phyloP scores from a whole-genome alignment of 2,888 invertebrate species.

The Ariolimax columbianus region DNA sequence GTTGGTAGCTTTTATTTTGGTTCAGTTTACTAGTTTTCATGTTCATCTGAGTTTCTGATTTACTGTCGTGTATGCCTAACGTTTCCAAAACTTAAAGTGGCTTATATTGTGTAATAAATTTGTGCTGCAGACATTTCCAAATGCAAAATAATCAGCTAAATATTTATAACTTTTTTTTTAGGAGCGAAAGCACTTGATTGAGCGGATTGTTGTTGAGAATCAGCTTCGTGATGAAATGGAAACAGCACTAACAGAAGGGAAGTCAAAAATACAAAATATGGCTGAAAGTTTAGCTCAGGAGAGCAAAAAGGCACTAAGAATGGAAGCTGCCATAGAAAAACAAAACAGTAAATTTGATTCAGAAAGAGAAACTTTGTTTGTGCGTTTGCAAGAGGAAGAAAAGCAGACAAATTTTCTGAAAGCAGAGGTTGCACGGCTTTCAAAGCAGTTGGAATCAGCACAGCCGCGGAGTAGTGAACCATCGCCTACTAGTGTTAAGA shows the following conservation, averaged over 20 bases:
- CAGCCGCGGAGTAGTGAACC: constrained; percentile 48
- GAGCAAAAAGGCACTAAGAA: constrained; percentile 89
- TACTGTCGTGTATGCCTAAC: background rate
- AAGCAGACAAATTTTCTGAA: constrained; percentile 84
- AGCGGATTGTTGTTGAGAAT: constrained; percentile 84
- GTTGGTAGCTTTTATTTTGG: too few species aligned
- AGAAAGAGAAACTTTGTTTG: constrained; percentile 85
- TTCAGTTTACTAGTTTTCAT: too few species aligned
- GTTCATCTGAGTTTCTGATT: background rate
- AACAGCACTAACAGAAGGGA: constrained; percentile 83
- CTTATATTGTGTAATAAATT: background rate
- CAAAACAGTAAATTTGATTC: constrained; percentile 87
- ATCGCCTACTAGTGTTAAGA: constrained; percentile 29
- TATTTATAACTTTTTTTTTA: constrained; percentile 54
- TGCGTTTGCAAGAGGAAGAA: constrained; percentile 85
- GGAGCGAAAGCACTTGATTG: constrained; percentile 75
- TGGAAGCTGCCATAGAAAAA: constrained; percentile 91
- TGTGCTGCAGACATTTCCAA: background rate
- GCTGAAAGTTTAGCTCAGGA: constrained; percentile 91
- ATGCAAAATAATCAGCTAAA: background rate
- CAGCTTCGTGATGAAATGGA: constrained; percentile 84
- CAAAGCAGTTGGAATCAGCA: constrained; percentile 66
- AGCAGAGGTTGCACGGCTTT: constrained; percentile 80
- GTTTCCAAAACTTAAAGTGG: background rate
- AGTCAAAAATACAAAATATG: constrained; percentile 88